Base-by-base conservation (phyloP, 1,140 invertebrate genomes). In the Heliconius himera region DNA sequence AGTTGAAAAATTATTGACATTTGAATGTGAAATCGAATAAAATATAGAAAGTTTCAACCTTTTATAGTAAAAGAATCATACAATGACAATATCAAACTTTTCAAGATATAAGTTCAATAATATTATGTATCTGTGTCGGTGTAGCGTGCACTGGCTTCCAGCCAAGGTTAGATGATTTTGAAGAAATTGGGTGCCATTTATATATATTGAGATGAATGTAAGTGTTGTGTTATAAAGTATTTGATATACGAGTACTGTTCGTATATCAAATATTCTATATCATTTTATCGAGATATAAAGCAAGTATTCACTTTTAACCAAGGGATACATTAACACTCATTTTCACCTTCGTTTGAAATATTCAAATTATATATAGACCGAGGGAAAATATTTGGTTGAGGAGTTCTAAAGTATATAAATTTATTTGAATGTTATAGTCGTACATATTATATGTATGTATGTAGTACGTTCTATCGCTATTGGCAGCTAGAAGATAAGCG, bases 161-260 rank as follows among this genome's bases (percentile, higher is more conserved):
- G 74, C 51, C 74, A 75, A 75, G 29, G 73, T 75, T 54, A 74
- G 73, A 74, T 56, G 26, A 49, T 74, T 74, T 56, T 56, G 49
- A 16, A 29, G 73, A n/a, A 74, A 36, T 74, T 74, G 29, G 11
- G 51, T 56, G 71, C 38, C n/a, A 73, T 73, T 73, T 73, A 70
- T 70, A 26, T 70, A 70, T 70, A 70, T 70, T 70, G 33, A 36
- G 26, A 33, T 70, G 70, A 70, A 70, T 36, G 26, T 70, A 70
- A n/a, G 18, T 70, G 33, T 36, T 51, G n/a, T n/a, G 54, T 22
- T 56, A 56, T 56, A 56, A n/a, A n/a, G 1, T 60, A 60, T 60
- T 60, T 60, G 3, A 60, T 60, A 11, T 60, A 36, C 29, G 29
- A 29, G 29, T 29, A 22, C 54, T 22, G n/a, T 60, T 0, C 8